Evolutionary conservation across 2,888 invertebrate species (phyloP).

Genomic region (Galerucella calmariensis): DNA sequence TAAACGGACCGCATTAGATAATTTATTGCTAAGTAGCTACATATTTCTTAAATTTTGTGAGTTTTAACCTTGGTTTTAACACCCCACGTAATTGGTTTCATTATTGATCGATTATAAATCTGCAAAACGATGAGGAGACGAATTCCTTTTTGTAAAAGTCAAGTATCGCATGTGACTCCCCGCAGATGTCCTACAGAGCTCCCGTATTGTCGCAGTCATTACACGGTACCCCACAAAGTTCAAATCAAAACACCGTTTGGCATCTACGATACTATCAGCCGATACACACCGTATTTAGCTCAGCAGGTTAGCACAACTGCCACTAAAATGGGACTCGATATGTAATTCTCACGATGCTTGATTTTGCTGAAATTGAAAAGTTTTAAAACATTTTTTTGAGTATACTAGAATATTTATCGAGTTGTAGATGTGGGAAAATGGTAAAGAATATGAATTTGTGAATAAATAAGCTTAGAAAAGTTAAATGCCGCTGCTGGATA

Average conservation of each 20-base stretch:
- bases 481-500: slow-evolving; percentile 11
- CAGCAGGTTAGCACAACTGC: slow-evolving; percentile 48
- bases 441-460: background rate
- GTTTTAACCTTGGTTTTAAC: too few species aligned
- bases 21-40: too few species aligned
- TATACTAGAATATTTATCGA: slow-evolving; percentile 31
- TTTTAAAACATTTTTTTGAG: slow-evolving; percentile 29
- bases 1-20: too few species aligned
- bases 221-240: slow-evolving; percentile 49
- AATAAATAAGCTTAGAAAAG: background rate
- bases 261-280: slow-evolving; percentile 49
- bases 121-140: slow-evolving; percentile 22
- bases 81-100: too few species aligned
- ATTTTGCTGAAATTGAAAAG: slow-evolving; percentile 26
- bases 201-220: slow-evolving; percentile 51
- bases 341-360: slow-evolving; percentile 49
- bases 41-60: too few species aligned
- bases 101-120: too few species aligned
- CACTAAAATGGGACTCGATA: slow-evolving; percentile 37
- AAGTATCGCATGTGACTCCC: slow-evolving; percentile 53
- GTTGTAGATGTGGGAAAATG: slow-evolving; percentile 26
- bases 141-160: slow-evolving; percentile 45
- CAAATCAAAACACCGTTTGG: slow-evolving; percentile 49
- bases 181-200: slow-evolving; percentile 41
- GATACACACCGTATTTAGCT: slow-evolving; percentile 43